Base-by-base conservation (phyloP, 2,888 invertebrate genomes). In the Theretra japonica region DNA sequence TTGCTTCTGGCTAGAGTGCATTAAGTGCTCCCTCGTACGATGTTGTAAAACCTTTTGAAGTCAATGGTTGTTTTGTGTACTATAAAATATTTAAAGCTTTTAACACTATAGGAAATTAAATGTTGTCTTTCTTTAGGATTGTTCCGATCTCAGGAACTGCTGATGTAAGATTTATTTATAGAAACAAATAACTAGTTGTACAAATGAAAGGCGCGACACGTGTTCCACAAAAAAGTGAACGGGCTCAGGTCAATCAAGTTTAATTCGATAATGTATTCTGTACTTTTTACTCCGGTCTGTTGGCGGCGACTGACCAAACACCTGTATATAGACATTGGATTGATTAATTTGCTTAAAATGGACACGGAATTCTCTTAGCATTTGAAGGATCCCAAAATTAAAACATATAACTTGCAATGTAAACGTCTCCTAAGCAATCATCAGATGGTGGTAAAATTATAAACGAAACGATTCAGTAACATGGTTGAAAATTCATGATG, bases 201-300 rank as follows among this genome's bases (percentile, higher is more conserved):
- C 73, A 76, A 78, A 77, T 77, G 75, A 79, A 77, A 75, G 78
- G 76, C 59, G 72, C 73, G 75, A 76, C 76, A 76, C 75, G 72
- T 73, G 75, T 78, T 79, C 75, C 74, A 71, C 25, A 65, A 71
- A 84, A 84, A 86, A 87, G 80, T 80, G 77, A 85, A 75, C 75
- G 81, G 78, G 74, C 76, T 75, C 74, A 73, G 74, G 73, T 79
- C 77, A 79, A 81, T 80, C 83, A 76, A 82, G 82, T 85, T 86
- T 82, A 79, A 80, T 75, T 72, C 73, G 65, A 75, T 76, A 69
- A 76, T 74, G 74, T 77, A 80, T 80, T 79, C 77, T 75, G 75
- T 75, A 28, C 69, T 76, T 81, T 83, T 81, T 84, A 82, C 83
- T 73, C 76, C 41, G 6, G 41, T 41, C 41, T 65, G 48, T 65